These are phyloP conservation scores for Alethe diademata DNA, from an alignment of 2,113 vertebrate species.

Conservation along the genomic window DNA sequence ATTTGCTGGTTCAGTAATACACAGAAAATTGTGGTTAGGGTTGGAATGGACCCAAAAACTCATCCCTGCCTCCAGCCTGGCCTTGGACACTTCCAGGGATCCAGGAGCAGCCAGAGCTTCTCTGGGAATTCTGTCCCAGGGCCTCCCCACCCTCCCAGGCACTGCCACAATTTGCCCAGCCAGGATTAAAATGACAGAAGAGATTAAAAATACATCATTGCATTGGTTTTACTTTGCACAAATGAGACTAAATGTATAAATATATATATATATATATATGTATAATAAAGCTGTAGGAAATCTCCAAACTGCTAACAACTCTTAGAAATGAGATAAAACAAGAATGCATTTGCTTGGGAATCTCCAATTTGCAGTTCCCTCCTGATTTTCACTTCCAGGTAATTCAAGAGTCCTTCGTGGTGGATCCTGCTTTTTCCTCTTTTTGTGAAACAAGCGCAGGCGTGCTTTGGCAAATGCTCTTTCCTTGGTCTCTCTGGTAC, in stretches of 20 bases:
- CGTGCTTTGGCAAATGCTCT: conserved; percentile 48
- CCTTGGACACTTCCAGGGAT: neutral
- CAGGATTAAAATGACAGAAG: neutral
- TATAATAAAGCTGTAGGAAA: conserved; percentile 53
- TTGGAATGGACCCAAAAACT: neutral
- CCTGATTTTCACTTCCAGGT: neutral
- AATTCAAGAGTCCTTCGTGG: neutral
- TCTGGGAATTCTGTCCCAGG: neutral
- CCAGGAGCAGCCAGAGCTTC: neutral
- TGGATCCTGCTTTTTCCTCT: neutral
- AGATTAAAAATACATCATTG: conserved; percentile 11
- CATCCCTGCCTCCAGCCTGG: neutral
- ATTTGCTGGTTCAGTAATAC: neutral
- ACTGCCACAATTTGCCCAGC: neutral
- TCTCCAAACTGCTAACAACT: conserved; percentile 20
- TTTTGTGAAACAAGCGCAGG: conserved; percentile 49
- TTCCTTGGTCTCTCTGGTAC: conserved; percentile 75
- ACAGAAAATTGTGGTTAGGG: neutral
- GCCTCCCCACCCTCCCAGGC: neutral
- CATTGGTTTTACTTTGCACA: neutral
- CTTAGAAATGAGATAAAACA: conserved; percentile 41
- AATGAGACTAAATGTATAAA: conserved; percentile 47
- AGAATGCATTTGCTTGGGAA: neutral
- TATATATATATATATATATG: neutral
- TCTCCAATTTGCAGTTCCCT: neutral